Evolutionary conservation across 2,797 vertebrate species (phyloP).

Genomic region (Danio tinwini): DNA sequence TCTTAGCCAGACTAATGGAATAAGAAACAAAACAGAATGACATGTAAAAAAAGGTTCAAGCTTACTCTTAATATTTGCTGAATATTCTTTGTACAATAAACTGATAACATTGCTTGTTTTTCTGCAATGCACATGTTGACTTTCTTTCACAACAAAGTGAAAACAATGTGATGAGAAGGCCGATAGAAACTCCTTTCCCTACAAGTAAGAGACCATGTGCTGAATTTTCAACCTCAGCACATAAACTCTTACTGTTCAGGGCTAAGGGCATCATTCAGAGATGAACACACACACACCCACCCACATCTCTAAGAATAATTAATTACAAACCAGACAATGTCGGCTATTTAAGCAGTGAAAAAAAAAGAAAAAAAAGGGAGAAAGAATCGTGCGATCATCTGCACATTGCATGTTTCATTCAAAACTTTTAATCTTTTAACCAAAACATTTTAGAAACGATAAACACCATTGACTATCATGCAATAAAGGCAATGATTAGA

Average conservation of each 20-base stretch:
- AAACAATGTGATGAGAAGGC: neutral
- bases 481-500: neutral
- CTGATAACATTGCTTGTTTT: neutral
- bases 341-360: neutral
- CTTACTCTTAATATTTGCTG: neutral
- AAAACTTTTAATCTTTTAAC: too few relatives aligned
- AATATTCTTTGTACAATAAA: neutral
- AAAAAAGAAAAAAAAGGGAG: neutral
- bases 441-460: neutral
- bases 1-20: too few relatives aligned
- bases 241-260: constrained; percentile 93
- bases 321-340: neutral
- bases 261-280: constrained; percentile 62
- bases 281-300: neutral
- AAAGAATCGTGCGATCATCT: neutral
- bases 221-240: constrained; percentile 80
- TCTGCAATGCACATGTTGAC: constrained; percentile 8
- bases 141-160: neutral
- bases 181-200: constrained; percentile 71
- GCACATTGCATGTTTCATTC: neutral
- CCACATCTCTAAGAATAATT: neutral
- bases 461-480: neutral
- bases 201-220: constrained; percentile 85
- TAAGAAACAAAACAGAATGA: too few relatives aligned
- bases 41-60: too few relatives aligned